phyloP scores from a whole-genome alignment of 2,113 vertebrate genomes.

The Ancistrus triradiatus region DNA sequence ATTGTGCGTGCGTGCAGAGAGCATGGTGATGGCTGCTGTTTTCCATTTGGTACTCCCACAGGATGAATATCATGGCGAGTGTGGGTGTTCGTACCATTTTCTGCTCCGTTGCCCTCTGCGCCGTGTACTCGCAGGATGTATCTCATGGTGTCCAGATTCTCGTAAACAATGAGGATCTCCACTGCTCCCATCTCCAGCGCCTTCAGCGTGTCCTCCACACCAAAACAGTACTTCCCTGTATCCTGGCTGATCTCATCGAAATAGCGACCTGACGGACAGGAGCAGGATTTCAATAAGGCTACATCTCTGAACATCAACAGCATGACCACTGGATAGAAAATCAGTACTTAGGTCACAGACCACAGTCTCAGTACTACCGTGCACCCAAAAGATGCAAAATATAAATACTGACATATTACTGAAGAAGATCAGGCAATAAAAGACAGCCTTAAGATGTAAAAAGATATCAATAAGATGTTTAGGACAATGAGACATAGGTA shows the following conservation, averaged over 20 bases:
- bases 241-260: constrained; percentile 99
- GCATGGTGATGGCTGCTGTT: background rate
- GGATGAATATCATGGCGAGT: background rate
- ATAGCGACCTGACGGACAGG: constrained; percentile 79
- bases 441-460: no score
- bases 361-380: no score
- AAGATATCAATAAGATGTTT: no score
- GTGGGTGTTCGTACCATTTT: constrained; percentile 62
- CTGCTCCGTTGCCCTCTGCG: constrained; percentile 78
- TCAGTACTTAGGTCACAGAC: no score
- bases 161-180: constrained; percentile 98
- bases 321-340: no score
- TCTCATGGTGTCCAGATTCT: constrained; percentile 99
- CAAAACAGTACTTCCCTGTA: constrained; percentile 97
- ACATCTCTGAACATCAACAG: no score
- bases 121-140: constrained; percentile 95
- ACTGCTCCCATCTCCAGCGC: constrained; percentile 98
- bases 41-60: background rate
- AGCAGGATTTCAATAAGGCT: no score
- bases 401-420: no score
- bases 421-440: no score
- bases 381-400: no score
- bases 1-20: background rate
- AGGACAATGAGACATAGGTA: no score
- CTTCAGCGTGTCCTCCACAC: constrained; percentile 97